Evolutionary conservation across 2,797 vertebrate species (phyloP).

Genomic region (Microctenopoma stevenorrisi): DNA sequence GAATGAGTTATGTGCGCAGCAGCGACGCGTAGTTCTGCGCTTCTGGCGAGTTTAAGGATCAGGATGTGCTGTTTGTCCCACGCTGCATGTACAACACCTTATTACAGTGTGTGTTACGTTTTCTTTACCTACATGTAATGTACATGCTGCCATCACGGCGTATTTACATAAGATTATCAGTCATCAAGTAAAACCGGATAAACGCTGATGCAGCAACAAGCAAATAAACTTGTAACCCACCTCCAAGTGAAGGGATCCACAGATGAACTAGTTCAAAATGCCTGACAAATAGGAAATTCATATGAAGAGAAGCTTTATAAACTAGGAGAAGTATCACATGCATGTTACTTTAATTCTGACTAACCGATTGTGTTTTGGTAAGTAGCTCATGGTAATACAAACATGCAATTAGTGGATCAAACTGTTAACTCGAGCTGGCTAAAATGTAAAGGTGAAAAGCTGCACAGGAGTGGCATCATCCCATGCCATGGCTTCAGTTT

Average conservation of each 20-base stretch:
- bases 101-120: neutral
- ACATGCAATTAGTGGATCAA: neutral
- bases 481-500: neutral
- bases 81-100: neutral
- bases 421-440: neutral
- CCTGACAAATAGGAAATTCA: neutral
- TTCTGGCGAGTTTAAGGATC: constrained; percentile 3
- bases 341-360: neutral
- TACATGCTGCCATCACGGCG: neutral
- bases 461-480: neutral
- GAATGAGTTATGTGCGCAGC: too few relatives aligned
- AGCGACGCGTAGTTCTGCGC: neutral
- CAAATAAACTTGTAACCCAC: neutral
- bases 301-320: too few relatives aligned
- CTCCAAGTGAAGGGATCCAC: neutral
- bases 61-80: neutral
- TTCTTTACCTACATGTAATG: neutral
- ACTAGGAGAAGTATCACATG: neutral
- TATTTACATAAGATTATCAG: neutral
- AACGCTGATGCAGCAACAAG: constrained; percentile 20
- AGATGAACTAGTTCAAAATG: neutral
- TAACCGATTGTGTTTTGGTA: neutral
- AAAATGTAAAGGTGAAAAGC: neutral
- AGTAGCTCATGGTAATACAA: neutral
- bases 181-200: constrained; percentile 18